Base-by-base conservation (phyloP, 2,888 invertebrate genomes). In the Dynastes tityus region DNA sequence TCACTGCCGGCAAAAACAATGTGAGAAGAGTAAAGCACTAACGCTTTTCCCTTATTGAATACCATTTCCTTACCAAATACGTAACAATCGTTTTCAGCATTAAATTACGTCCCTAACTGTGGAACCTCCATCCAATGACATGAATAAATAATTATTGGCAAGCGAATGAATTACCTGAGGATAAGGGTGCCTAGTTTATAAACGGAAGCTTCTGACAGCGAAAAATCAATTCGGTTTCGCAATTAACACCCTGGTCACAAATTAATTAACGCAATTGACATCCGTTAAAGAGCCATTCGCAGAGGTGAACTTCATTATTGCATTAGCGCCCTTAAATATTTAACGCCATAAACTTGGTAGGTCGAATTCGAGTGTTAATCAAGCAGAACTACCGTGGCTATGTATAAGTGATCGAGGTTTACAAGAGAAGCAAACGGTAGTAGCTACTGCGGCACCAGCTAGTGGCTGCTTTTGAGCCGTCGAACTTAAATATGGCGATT, bases 401-500 rank as follows among this genome's bases (percentile, higher is more conserved):
- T 27, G 61, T 74, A 61, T 61, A 74, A 74, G 73, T 58, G 67
- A 83, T 84, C 82, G 83, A 84, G 84, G 80, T 83, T 78, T 82
- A 82, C 81, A 81, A 82, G 82, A 82, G 81, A 78, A 81, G 63
- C 73, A 74, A 74, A 55, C 78, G 81, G 81, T 45, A 32, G 22
- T 6, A 53, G 55, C 45, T 45, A 45, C 9, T 45, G 45, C 45
- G 45, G 45, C 22, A 22, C 8, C 55, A 55, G 22, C 55, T 9
- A 55, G 16, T 27, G 61, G 45, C 45, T 45, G 73, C 27, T 74
- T n/a, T 37, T 82, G 83, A 84, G 83, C 80, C 8, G 55, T 22
- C 82, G 81, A 83, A 85, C 83, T 85, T 85, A 85, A 85, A 85
- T 85, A 85, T 85, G 82, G 82, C 86, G 84, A 85, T 86, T 85